Base-by-base conservation (phyloP, 1,140 invertebrate species). In the Samia ricini region DNA sequence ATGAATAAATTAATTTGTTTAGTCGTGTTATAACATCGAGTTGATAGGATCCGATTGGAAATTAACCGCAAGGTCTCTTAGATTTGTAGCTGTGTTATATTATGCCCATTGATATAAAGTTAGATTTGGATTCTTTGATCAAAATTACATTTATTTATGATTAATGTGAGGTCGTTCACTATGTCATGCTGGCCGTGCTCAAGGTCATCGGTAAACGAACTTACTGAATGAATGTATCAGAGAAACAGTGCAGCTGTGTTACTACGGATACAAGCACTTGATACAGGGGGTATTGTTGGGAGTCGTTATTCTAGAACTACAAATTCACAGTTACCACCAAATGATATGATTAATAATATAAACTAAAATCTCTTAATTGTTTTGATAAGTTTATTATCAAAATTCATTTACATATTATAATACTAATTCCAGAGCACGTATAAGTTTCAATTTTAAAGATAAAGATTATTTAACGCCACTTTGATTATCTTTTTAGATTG, bases 71-170 rank as follows among this genome's bases (percentile, higher is more conserved):
- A 55, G 52, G 52, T 55, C 52, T 55, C 15, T 7, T 55, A 24
- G 21, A 24, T 52, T 42, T 42, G 19, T 24, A 24, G 8, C 52
- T 24, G 7, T 15, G 22, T 24, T 21, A 58, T 61, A 54, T 63
- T 54, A 58, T 64, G 56, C 56, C 62, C 68, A 22, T 22, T 61
- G 61, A 70, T 62, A 62, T 51, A 58, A 48, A 61, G 54, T 60
- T 61, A 60, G 54, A 56, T 26, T 64, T 67, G 36, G 52, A 60
- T 18, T 58, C 49, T 24, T 61, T 61, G 67, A 67, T 69, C 70
- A 72, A 69, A 72, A 72, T 69, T 66, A 58, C 18, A 49, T 58
- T 64, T 50, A n/a, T 59, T 51, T 49, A 42, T 59, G 56, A 56
- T 55, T 50, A 54, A 60, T 50, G 33, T 50, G 29, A 63, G 63